Evolutionary conservation across 1,140 invertebrate genomes (phyloP).

Genomic region (Amyelois transitella): DNA sequence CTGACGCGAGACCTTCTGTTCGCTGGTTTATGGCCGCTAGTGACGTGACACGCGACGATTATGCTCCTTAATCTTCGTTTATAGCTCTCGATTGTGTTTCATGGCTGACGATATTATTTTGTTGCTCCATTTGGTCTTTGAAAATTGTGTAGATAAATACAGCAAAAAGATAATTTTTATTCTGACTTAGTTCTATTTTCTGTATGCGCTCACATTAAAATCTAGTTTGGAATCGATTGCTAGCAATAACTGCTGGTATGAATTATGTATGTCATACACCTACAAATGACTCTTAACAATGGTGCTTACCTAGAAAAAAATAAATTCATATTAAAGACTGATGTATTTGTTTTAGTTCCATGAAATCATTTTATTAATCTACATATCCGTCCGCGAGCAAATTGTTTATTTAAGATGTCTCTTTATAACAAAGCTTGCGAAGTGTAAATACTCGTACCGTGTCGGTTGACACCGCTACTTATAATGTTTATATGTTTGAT

Average conservation of each 20-base stretch:
- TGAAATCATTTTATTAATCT: neutral
- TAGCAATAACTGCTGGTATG: too few relatives aligned
- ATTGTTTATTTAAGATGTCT: neutral
- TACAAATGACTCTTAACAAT: too few relatives aligned
- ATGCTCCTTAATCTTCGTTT: constrained; percentile 32
- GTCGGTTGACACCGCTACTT: neutral
- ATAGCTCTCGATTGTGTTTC: constrained; percentile 19
- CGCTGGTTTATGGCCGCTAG: constrained; percentile 22
- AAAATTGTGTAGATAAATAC: too few relatives aligned
- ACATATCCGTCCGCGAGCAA: neutral
- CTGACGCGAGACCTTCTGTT: constrained; percentile 5
- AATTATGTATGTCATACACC: too few relatives aligned
- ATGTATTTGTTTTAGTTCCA: neutral
- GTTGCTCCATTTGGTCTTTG: constrained; percentile 3
- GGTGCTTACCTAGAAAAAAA: too few relatives aligned
- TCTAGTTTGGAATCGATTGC: too few relatives aligned
- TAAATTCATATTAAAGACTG: too few relatives aligned
- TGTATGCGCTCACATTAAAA: too few relatives aligned
- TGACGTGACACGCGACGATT: constrained; percentile 25
- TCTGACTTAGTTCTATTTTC: too few relatives aligned
- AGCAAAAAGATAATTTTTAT: too few relatives aligned
- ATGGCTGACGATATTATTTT: constrained; percentile 20
- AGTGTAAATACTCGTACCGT: constrained; percentile 3
- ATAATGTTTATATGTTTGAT: neutral
- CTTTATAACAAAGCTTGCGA: neutral